Percentiles rank a stretch among this genome's conserved stretches.
Evolutionary conservation across 2,797 vertebrate genomes (phyloP).

Genomic region (Acanthornis magna): DNA sequence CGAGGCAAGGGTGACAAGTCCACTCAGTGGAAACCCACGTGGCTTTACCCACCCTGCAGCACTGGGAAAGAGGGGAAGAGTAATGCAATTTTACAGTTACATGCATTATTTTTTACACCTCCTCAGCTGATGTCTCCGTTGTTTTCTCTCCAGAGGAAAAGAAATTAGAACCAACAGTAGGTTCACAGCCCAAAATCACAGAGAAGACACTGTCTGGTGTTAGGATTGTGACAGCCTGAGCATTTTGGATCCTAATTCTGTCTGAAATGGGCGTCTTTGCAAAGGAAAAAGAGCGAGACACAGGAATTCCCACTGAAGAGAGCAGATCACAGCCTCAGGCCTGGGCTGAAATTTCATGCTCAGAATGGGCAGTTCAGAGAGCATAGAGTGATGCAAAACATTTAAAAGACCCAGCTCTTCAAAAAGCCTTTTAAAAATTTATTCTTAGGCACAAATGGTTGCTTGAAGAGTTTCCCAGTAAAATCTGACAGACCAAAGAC

Average conservation of each 20-base stretch:
- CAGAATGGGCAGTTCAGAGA: background rate
- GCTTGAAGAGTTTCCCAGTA: background rate
- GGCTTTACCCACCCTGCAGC: background rate
- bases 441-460: background rate
- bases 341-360: background rate
- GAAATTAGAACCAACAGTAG: background rate
- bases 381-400: background rate
- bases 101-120: background rate
- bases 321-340: background rate
- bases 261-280: background rate
- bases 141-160: background rate
- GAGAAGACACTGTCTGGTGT: background rate
- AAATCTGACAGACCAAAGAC: background rate
- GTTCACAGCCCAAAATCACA: background rate
- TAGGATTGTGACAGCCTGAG: background rate
- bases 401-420: background rate
- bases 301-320: background rate
- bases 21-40: slow-evolving; percentile 7
- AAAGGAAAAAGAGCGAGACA: background rate
- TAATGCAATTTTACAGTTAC: background rate
- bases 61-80: background rate
- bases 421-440: background rate
- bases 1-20: slow-evolving; percentile 43
- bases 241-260: background rate
- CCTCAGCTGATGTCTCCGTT: background rate